Evolutionary conservation across 2,888 invertebrate genomes (phyloP), one percentile per base, ranked within the genome.

Genomic region (Epistrophe grossulariae): DNA sequence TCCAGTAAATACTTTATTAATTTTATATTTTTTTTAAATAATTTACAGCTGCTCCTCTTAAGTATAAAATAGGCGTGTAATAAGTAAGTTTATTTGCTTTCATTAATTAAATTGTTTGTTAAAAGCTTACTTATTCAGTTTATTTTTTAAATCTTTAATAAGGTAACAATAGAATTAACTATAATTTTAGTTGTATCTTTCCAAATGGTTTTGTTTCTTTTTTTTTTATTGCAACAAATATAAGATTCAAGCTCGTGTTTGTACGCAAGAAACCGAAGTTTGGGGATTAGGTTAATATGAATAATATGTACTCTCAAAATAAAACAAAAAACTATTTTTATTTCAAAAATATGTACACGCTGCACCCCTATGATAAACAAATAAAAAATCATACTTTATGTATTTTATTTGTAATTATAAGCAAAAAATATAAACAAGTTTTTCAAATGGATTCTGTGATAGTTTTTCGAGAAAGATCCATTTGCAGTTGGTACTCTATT

Each of bases 191-290:
- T 64, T 45, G 2, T 64, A 48, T 28, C 64, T 11, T 45, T 48
- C 64, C 45, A 11, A 45, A 64, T 19, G 45, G n/a, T 60, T 24
- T 40, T 15, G 7, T 38, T 8, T 62, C 11, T 24, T 62, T 43
- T 24, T 24, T 43, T 40, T 13, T 43, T 40, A 62, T 62, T 24
- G 62, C 45, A 64, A 48, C 31, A 68, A 35, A 48, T 19, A 17
- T 48, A 50, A 7, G 13, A 50, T 35, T 68, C 15, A 35, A 68
- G 68, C 48, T 68, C 68, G n/a, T 50, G 11, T 68, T 83, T 83
- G 83, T 84, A 84, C 74, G 59, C 70, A 76, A 71, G 79, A 84
- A 84, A 84, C 79, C 84, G 64, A 55, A 24, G 62, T 71, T 64
- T 28, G 52, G 62, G 59, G 28, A 38, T 48, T 72, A 76, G 79